phyloP scores from a whole-genome alignment of 2,797 vertebrate species.

The Aratinga solstitialis region DNA sequence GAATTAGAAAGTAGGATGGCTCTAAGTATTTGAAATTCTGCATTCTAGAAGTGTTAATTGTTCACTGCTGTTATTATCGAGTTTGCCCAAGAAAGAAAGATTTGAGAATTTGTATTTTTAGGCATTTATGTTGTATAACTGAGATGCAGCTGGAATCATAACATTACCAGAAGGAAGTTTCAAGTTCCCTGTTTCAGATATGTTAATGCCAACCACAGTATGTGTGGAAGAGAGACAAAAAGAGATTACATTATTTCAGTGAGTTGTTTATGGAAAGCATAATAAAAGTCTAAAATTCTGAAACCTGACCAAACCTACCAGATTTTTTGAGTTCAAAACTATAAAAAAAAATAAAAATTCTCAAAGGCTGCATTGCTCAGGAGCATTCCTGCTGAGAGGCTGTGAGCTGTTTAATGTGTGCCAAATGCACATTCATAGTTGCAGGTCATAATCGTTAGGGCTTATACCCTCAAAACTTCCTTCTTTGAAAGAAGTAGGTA shows the following conservation, averaged over 20 bases:
- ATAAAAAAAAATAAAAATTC: not conserved
- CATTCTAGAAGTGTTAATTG: not conserved
- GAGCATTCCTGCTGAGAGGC: not conserved
- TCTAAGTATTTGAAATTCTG: not conserved
- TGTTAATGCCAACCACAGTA: not conserved
- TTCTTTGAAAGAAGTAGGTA: not conserved
- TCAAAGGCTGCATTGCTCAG: not conserved
- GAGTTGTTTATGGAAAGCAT: not conserved
- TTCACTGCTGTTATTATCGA: not conserved
- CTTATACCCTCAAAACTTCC: not conserved
- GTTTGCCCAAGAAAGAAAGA: not conserved
- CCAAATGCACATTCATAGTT: not conserved
- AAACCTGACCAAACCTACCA: not conserved
- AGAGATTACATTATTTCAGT: not conserved
- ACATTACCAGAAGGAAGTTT: conserved; percentile 13
- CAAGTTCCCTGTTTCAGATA: not conserved
- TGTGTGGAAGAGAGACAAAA: not conserved
- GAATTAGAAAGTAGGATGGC: not conserved
- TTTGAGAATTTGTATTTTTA: conserved; percentile 3
- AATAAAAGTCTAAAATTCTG: not conserved
- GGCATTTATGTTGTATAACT: conserved; percentile 7
- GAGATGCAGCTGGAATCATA: conserved; percentile 23
- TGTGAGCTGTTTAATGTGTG: not conserved
- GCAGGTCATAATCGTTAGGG: not conserved
- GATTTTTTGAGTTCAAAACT: not conserved